Evolutionary conservation across 30 jellyfish, hydroid and myxozoan species (phyloP), one percentile per base, ranked within the genome.

Genomic region (Rhopilema esculentum): DNA sequence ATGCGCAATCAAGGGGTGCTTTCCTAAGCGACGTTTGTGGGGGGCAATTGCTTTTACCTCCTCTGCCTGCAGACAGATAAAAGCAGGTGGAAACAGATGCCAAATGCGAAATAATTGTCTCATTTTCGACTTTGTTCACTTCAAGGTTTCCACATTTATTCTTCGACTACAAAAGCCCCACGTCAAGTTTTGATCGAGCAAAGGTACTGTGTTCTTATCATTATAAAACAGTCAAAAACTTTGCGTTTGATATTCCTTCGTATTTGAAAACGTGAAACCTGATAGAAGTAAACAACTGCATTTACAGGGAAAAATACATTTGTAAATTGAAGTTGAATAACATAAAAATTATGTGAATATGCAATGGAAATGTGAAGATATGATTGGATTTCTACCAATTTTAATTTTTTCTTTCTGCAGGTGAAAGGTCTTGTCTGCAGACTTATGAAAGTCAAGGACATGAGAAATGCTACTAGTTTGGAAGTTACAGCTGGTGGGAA

Each of bases 401-500:
- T 40, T 40, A n/a, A 31, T 82, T 16, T 8, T 32, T 17, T 80
- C 25, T 0, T 26, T 0, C 63, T 21, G 27, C 29, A 88, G 98
- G 98, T 93, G 51, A 88, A 83, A 73, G 98, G 98, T 19, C 61
- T 93, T 30, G 96, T 93, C 0, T 88, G 96, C 84, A 50, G 95
- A 24, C 53, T 93, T 52, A 65, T 89, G 30, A 89, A 93, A 30
- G 96, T 93, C 30, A 93, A 88, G 72, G 97, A 93, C 74, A 70
- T 88, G 82, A 79, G 75, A 40, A 82, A 72, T 29, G 97, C 97
- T 27, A 79, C 94, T 22, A 80, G 94, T 71, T 26, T 94, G 68
- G 98, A 94, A 85, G 97, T 91, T 20, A 75, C 97, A 6, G 97
- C 98, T 0, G 97, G 98, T 17, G 90, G 92, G 27, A 93, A 85